phyloP scores from a whole-genome alignment of 2,113 vertebrate species.

The Takifugu flavidus region DNA sequence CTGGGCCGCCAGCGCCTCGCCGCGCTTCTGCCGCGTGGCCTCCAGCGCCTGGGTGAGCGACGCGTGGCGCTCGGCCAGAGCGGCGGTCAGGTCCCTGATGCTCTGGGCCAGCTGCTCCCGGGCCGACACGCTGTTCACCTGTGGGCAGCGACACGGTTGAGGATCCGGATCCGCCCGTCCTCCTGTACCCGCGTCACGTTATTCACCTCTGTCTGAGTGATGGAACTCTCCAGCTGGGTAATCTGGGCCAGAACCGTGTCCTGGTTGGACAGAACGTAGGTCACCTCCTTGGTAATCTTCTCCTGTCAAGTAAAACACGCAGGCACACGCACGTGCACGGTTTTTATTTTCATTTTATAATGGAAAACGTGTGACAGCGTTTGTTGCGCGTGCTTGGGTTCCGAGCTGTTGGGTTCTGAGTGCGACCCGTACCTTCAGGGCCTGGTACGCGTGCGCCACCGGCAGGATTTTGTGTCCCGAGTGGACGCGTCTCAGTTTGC shows the following conservation, averaged over 20 bases:
- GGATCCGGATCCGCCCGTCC: too few relatives aligned
- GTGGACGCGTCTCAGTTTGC: slow-evolving; percentile 88
- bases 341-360: neutral
- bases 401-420: too few relatives aligned
- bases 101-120: slow-evolving; percentile 88
- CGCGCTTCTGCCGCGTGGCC: slow-evolving; percentile 81
- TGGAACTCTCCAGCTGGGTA: slow-evolving; percentile 87
- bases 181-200: too few relatives aligned
- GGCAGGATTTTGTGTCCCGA: slow-evolving; percentile 90
- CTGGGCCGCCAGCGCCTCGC: slow-evolving; percentile 80
- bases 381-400: too few relatives aligned
- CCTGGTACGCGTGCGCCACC: slow-evolving; percentile 88
- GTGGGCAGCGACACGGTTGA: slow-evolving; percentile 7
- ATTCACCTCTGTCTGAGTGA: slow-evolving; percentile 89
- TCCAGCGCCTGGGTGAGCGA: slow-evolving; percentile 85
- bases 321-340: slow-evolving; percentile 6
- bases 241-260: slow-evolving; percentile 90
- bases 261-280: slow-evolving; percentile 92
- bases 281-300: slow-evolving; percentile 90
- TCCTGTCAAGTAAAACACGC: slow-evolving; percentile 76
- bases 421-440: slow-evolving; percentile 80
- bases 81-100: slow-evolving; percentile 81
- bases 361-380: too few relatives aligned
- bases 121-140: slow-evolving; percentile 87
- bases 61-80: slow-evolving; percentile 84